Conservation (phyloP, 2,888 invertebrate genomes). For the Adineta ricciae region DNA sequence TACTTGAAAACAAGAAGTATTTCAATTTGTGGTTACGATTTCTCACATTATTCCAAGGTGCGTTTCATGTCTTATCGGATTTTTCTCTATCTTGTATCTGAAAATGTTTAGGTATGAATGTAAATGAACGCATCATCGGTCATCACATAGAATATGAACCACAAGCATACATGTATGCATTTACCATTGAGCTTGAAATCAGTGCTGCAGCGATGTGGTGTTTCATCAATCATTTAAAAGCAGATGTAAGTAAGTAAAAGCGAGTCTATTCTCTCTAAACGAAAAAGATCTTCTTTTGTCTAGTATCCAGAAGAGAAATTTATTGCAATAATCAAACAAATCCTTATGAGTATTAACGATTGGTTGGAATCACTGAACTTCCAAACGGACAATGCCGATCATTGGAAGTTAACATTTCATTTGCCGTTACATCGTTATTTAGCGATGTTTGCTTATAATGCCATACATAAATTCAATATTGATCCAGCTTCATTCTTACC, state of each 20-base stretch:
- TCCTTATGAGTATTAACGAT: background rate
- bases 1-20: constrained; percentile 71
- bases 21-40: constrained; percentile 91
- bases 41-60: constrained; percentile 76
- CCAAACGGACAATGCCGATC: background rate
- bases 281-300: background rate
- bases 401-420: constrained; percentile 77
- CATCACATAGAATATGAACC: constrained; percentile 92
- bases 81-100: too few species aligned
- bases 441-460: constrained; percentile 65
- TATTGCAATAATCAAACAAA: background rate
- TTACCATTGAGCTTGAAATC: constrained; percentile 89
- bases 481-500: constrained; percentile 24
- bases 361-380: background rate
- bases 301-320: background rate
- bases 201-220: constrained; percentile 97
- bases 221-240: constrained; percentile 64
- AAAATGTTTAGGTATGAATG: constrained; percentile 67
- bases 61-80: too few species aligned
- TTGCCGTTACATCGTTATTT: constrained; percentile 88
- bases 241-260: background rate
- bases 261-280: too few species aligned
- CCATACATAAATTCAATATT: constrained; percentile 24
- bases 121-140: constrained; percentile 76
- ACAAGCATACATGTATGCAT: constrained; percentile 82